Evolutionary conservation across 1,140 invertebrate genomes (phyloP).

Genomic region (Lethocerus indicus): DNA sequence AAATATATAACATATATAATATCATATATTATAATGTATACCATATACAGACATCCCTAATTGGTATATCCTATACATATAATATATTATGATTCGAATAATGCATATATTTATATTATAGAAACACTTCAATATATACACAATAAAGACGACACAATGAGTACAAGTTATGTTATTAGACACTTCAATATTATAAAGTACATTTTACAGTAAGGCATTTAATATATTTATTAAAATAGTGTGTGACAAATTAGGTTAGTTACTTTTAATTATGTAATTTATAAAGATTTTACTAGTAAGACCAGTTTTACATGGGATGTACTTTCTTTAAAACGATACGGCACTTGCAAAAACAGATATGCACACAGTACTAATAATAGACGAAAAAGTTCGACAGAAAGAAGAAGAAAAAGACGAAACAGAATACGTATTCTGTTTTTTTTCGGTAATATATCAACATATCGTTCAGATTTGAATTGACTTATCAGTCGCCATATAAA

Average conservation of each 20-base stretch:
- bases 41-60: no score
- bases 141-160: constrained; percentile 4
- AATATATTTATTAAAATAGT: neutral
- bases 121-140: constrained; percentile 8
- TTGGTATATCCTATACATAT: no score
- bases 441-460: no score
- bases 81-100: neutral
- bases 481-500: no score
- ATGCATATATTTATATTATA: constrained; percentile 1
- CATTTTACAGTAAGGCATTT: constrained; percentile 12
- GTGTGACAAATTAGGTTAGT: neutral
- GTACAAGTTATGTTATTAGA: neutral
- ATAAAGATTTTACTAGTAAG: neutral
- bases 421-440: no score
- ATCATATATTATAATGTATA: neutral
- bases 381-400: neutral
- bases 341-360: neutral
- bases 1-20: neutral
- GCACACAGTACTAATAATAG: neutral
- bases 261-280: neutral
- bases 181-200: neutral
- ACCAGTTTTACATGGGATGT: neutral
- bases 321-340: neutral
- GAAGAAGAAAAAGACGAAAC: neutral
- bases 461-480: no score